Evolutionary conservation across 2,888 invertebrate species (phyloP).

Genomic region (Eilema depressum): DNA sequence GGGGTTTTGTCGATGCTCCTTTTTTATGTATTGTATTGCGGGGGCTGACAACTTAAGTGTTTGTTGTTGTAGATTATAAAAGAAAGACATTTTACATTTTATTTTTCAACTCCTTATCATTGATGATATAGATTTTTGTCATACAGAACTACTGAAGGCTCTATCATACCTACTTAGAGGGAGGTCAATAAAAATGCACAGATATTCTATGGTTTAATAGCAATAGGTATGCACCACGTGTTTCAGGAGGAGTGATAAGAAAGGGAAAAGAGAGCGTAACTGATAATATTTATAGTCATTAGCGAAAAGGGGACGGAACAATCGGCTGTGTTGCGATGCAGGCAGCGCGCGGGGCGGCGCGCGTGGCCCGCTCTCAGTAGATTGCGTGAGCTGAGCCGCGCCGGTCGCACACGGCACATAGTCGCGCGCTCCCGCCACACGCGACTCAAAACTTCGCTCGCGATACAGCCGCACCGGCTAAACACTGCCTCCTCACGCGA

Average conservation of each 20-base stretch:
- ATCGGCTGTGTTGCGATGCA: slow-evolving; percentile 76
- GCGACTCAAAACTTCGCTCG: slow-evolving; percentile 82
- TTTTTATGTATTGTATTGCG: slow-evolving; percentile 56
- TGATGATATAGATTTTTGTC: slow-evolving; percentile 21
- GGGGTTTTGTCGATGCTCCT: slow-evolving; percentile 73
- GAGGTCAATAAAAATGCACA: slow-evolving; percentile 22
- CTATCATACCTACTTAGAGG: slow-evolving; percentile 9
- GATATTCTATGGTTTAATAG: slow-evolving; percentile 29
- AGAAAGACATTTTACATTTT: slow-evolving; percentile 35
- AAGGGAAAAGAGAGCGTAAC: slow-evolving; percentile 82
- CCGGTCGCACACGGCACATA: slow-evolving; percentile 79
- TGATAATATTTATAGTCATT: slow-evolving; percentile 87
- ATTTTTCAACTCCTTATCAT: slow-evolving; percentile 28
- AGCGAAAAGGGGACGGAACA: slow-evolving; percentile 87
- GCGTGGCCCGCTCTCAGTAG: slow-evolving; percentile 87
- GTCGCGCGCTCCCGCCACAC: slow-evolving; percentile 76
- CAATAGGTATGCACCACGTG: slow-evolving; percentile 68
- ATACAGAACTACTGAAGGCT: slow-evolving; percentile 2
- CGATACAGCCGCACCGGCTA: slow-evolving; percentile 58
- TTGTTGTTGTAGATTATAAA: slow-evolving; percentile 29
- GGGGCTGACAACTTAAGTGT: slow-evolving; percentile 40
- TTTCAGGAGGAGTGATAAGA: slow-evolving; percentile 79
- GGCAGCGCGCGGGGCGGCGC: slow-evolving; percentile 88
- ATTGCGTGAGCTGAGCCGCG: slow-evolving; percentile 90
- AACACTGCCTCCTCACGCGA: slow-evolving; percentile 66